These are phyloP conservation scores for Lamproptera curius DNA, from an alignment of 2,888 invertebrate species.

Conservation along the genomic window DNA sequence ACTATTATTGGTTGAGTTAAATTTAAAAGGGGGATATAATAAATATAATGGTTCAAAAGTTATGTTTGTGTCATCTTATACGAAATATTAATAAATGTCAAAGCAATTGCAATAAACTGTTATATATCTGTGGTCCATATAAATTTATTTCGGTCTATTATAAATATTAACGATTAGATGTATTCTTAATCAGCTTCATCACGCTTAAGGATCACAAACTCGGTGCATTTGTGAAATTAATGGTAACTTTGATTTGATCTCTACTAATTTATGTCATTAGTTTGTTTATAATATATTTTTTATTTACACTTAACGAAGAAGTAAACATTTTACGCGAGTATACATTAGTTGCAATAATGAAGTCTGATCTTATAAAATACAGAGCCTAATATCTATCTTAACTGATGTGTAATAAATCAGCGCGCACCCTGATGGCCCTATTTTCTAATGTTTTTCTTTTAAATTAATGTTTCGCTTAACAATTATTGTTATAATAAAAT, in stretches of 20 bases:
- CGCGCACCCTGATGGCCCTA: constrained; percentile 8
- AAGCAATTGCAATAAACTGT: not conserved
- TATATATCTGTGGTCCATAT: not conserved
- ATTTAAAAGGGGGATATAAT: not conserved
- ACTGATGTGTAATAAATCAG: constrained; percentile 3
- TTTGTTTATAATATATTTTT: not conserved
- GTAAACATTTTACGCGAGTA: too few species aligned
- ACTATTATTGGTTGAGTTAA: not conserved
- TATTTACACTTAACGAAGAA: not conserved
- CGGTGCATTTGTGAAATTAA: constrained; percentile 15
- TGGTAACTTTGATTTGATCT: constrained; percentile 14
- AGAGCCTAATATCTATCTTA: too few species aligned
- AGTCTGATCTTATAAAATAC: too few species aligned
- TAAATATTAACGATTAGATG: not conserved
- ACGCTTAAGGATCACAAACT: constrained; percentile 13
- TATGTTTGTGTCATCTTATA: not conserved
- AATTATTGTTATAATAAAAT: constrained; percentile 9
- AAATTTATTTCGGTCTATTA: not conserved
- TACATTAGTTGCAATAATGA: too few species aligned
- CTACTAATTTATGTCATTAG: constrained; percentile 13
- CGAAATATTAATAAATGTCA: not conserved
- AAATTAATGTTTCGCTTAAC: constrained; percentile 10
- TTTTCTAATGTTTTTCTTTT: constrained; percentile 16
- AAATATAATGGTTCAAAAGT: not conserved
- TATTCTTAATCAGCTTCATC: constrained; percentile 1